Base-by-base conservation (phyloP, 1,140 invertebrate genomes). In the Pteromalus puparum region DNA sequence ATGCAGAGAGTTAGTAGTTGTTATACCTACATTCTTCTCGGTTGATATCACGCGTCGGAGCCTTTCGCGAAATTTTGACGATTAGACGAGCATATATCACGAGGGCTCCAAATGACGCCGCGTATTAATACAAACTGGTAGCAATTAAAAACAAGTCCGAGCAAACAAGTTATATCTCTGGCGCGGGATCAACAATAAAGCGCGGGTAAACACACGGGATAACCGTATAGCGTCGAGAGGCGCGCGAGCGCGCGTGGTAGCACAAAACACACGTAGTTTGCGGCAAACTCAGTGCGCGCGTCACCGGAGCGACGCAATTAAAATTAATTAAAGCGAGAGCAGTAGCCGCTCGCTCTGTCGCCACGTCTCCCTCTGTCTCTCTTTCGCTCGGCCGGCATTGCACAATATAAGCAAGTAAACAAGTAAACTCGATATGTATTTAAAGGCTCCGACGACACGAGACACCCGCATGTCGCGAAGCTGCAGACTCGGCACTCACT, bases 401-500 rank as follows among this genome's bases (percentile, higher is more conserved):
- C 28, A 76, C 48, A 46, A 46, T 77, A 34, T 34, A 34, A n/a
- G n/a, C n/a, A n/a, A n/a, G n/a, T 34, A 61, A 77, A 26, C 61
- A 65, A 77, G 75, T n/a, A 24, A 77, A 77, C 75, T 77, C 48
- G 46, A 53, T 53, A 65, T 10, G 72, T 74, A 42, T 74, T 74
- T 74, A 74, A 74, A 74, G 72, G 72, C 68, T 28, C 26, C 68
- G 24, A 30, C 28, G 10, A 30, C 67, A 24, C 30, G 18, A n/a
- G n/a, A n/a, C n/a, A n/a, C 70, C 2, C 28, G 70, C 72, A 42
- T 42, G 72, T 74, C 30, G 26, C 74, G 12, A 7, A 42, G 53
- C 18, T 18, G 48, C 30, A 53, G 48, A 61, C 53, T 2, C 53
- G 18, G 88, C 89, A 95, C 94, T 95, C 91, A 95, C 95, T 95